phyloP scores from a whole-genome alignment of 2,888 invertebrate species.

The Camponotus fellah region DNA sequence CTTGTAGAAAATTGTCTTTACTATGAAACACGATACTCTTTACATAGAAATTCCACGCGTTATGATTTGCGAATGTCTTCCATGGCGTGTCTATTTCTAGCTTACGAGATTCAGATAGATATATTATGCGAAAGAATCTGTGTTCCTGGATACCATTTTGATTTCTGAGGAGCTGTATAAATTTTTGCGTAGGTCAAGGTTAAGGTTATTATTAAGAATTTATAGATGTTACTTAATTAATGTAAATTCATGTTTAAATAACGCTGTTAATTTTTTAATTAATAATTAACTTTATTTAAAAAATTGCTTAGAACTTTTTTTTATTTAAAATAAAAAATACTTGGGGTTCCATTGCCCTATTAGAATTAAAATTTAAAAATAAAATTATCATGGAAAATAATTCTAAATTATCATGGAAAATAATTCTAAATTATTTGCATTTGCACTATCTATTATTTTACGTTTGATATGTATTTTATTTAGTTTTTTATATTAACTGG shows the following conservation, averaged over 20 bases:
- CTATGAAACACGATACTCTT: conserved; percentile 36
- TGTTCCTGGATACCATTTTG: background rate
- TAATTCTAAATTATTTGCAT: background rate
- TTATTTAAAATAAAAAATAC: background rate
- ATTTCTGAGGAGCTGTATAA: background rate
- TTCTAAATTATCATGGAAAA: background rate
- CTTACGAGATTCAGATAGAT: background rate
- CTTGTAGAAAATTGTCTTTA: conserved; percentile 33
- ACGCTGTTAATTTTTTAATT: background rate
- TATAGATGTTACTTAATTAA: background rate
- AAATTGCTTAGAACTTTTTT: background rate
- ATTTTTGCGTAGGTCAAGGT: background rate
- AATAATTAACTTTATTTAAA: background rate
- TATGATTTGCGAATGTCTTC: conserved; percentile 26
- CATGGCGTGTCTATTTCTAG: conserved; percentile 28
- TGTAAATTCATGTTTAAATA: background rate
- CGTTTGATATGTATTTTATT: background rate
- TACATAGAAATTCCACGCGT: conserved; percentile 14
- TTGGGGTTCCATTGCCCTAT: background rate
- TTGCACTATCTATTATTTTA: background rate
- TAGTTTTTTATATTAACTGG: background rate
- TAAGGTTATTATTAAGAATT: background rate
- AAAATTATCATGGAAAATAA: background rate
- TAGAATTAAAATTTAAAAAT: background rate
- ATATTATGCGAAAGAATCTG: conserved; percentile 18